These are phyloP conservation scores for honey bee (Apis mellifera) DNA, from an alignment of 1,140 invertebrate genomes.

Conservation along the genomic window Amel_HAv3.1 CM009931.2:4861501-4862000, in stretches of 20 bases:
- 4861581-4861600: too few relatives aligned
- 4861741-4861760: not conserved
- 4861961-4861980: too few relatives aligned
- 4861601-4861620: not conserved
- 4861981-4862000: too few relatives aligned
- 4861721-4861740: conserved; percentile 28
- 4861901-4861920: too few relatives aligned
- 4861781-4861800: not conserved
- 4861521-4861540: conserved; percentile 19
- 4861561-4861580: not conserved
- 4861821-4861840: not conserved
- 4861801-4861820: not conserved
- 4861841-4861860: not conserved
- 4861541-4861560: conserved; percentile 9
- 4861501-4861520: too few relatives aligned
- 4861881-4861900: not conserved
- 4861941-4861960: too few relatives aligned
- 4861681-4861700: not conserved
- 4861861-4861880: not conserved
- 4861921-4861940: too few relatives aligned
- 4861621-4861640: not conserved
- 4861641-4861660: not conserved
- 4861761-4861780: conserved; percentile 23
- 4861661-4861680: conserved; percentile 10
- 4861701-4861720: conserved; percentile 20